These are phyloP conservation scores for Gortyna flavago DNA, from an alignment of 2,888 invertebrate species.

Conservation along the genomic window DNA sequence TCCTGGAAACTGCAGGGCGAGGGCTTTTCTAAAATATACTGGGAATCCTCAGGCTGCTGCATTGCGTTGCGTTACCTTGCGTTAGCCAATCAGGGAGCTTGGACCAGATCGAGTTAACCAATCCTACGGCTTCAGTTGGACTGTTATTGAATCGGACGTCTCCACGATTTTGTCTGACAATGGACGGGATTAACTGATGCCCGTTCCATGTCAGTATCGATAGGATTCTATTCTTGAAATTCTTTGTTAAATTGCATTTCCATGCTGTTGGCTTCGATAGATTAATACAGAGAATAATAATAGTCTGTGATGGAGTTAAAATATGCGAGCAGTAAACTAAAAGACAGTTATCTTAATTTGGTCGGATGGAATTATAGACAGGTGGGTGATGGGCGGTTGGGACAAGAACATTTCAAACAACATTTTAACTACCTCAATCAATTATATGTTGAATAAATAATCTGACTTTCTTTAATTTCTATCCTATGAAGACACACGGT, in stretches of 20 bases:
- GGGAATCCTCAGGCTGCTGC: neutral
- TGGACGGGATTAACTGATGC: neutral
- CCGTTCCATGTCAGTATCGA: neutral
- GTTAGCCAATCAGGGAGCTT: neutral
- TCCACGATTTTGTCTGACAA: neutral
- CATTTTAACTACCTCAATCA: neutral
- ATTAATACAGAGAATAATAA: neutral
- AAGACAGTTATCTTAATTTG: neutral
- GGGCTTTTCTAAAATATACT: slow-evolving; percentile 1
- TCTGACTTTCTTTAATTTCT: neutral
- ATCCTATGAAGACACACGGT: neutral
- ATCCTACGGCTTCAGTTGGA: neutral
- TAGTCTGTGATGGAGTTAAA: neutral
- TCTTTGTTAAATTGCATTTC: neutral
- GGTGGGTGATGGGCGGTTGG: neutral
- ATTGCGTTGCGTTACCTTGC: neutral
- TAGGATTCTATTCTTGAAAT: neutral
- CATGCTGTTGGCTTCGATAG: neutral
- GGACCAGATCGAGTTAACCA: neutral
- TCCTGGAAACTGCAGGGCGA: slow-evolving; percentile 14
- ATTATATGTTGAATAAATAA: neutral
- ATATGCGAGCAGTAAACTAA: neutral
- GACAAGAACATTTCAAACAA: neutral
- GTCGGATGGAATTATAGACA: neutral
- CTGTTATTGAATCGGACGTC: neutral